Base-by-base conservation (phyloP, 2,888 invertebrate species). In the Mycalesis mineus region DNA sequence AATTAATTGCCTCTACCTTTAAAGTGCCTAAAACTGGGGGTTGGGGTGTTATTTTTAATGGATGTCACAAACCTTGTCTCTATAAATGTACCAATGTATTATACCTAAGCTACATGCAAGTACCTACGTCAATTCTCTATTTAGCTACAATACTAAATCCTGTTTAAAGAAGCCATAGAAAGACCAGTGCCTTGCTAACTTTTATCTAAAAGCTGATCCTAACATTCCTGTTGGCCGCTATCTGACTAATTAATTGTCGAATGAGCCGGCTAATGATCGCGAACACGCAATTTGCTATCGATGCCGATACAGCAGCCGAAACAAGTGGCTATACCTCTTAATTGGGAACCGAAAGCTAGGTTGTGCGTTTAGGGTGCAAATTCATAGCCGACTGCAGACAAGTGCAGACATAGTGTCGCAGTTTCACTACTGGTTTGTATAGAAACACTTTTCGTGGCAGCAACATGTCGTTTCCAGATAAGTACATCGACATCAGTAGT, bases 201-300 rank as follows among this genome's bases (percentile, higher is more conserved):
- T 59, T 58, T 58, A 60, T 60, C 60, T 59, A 57, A 45, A 40
- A 56, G 59, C 40, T 52, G 54, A 64, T 65, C 62, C 61, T 59
- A 63, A 63, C 63, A 59, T 56, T 62, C 65, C 64, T 60, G 63
- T 64, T 55, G 57, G 54, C 48, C 45, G 57, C 57, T 64, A 62
- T 60, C 61, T 54, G 54, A 61, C 64, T 66, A 66, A 65, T 66
- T 66, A 66, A 66, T 65, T 66, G 64, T 61, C 55, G 50, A 55
- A 56, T 57, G 41, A 55, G 41, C 47, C 45, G 33, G 55, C 66
- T 65, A 67, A 65, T 65, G 65, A 65, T 60, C 58, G 58, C 48
- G 58, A 60, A 58, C 65, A 66, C 63, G 65, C 63, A 68, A 66
- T 52, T 52, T 52, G 52, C 52, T 52, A 42, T 41, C 52, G 36